Conservation (phyloP, 1,140 invertebrate genomes). For the Aphis craccivora region DNA sequence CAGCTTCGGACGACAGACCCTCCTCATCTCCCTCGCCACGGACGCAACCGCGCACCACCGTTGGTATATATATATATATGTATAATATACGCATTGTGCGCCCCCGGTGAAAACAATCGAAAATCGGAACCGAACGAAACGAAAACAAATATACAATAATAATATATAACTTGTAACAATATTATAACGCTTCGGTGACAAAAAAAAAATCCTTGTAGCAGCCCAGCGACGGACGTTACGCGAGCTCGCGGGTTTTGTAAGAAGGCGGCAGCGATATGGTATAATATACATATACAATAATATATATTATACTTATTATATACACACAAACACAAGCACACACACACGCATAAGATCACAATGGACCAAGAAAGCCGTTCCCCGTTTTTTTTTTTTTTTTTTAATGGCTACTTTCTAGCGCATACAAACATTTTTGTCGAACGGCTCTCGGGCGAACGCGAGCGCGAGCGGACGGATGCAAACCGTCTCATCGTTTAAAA, state of each 20-base stretch:
- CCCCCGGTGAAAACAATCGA: slow-evolving; percentile 13
- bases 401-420: slow-evolving; percentile 53
- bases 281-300: background rate
- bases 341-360: background rate
- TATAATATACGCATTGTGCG: background rate
- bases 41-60: too few species aligned
- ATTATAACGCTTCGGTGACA: background rate
- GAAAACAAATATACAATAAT: background rate
- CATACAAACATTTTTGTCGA: slow-evolving; percentile 56
- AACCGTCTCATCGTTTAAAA: slow-evolving; percentile 53
- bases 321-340: background rate
- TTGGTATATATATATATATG: too few species aligned
- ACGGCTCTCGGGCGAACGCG: slow-evolving; percentile 14
- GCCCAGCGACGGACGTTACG: background rate
- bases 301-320: slow-evolving; percentile 4
- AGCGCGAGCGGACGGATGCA: slow-evolving; percentile 23
- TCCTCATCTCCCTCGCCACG: background rate
- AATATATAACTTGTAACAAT: background rate
- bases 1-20: slow-evolving; percentile 1
- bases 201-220: background rate
- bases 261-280: background rate
- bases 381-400: slow-evolving; percentile 35
- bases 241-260: background rate
- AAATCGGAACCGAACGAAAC: slow-evolving; percentile 13
- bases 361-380: slow-evolving; percentile 52